These are phyloP conservation scores for Rugalucina vietnamica DNA, from an alignment of 2,888 invertebrate species.

Conservation along the genomic window DNA sequence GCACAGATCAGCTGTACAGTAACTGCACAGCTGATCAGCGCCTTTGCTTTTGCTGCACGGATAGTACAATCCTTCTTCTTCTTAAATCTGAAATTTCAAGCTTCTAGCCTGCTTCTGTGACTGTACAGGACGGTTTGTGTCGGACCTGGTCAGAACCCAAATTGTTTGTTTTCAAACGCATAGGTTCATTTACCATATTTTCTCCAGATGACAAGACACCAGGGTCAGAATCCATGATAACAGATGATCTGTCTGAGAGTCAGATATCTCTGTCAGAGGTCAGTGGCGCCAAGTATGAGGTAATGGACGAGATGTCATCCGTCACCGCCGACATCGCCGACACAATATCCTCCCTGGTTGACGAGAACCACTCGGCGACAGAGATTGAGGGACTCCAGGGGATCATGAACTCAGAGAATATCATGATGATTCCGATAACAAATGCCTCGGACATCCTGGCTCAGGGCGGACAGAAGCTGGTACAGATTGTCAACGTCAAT, in stretches of 20 bases:
- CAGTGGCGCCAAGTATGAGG: not conserved
- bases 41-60: too few species aligned
- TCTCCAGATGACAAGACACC: not conserved
- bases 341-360: not conserved
- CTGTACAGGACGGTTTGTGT: too few species aligned
- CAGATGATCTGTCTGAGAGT: not conserved
- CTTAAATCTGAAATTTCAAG: too few species aligned
- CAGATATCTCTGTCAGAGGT: not conserved
- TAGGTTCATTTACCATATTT: too few species aligned
- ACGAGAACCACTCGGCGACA: not conserved
- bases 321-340: not conserved
- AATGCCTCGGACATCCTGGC: not conserved
- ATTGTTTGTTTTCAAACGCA: too few species aligned
- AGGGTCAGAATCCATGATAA: not conserved
- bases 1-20: too few species aligned
- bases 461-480: conserved; percentile 28
- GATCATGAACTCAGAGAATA: not conserved
- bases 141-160: too few species aligned
- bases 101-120: too few species aligned
- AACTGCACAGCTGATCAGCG: too few species aligned
- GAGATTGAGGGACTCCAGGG: not conserved
- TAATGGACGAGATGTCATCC: not conserved
- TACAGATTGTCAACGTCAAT: conserved; percentile 74
- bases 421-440: conserved; percentile 6
- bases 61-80: too few species aligned